Conservation (phyloP, 2,113 vertebrate species). For the Mus pahari region DNA sequence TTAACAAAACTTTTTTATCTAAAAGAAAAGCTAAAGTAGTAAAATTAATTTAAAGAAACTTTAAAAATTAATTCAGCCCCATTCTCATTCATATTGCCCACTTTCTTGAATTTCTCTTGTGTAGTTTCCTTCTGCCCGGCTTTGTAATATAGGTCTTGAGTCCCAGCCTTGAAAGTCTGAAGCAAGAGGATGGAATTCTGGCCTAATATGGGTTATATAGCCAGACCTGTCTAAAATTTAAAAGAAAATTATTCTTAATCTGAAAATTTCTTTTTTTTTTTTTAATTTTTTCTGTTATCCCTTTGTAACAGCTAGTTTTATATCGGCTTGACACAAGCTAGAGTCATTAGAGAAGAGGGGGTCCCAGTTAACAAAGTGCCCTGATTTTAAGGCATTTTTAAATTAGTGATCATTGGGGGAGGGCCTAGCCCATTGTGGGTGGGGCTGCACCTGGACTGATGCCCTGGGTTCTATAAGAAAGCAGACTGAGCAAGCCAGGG, state of each 20-base stretch:
- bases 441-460: not conserved
- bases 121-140: not conserved
- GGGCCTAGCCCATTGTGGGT: not conserved
- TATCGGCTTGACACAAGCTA: not conserved
- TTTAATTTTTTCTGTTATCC: not conserved
- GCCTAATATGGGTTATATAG: not conserved
- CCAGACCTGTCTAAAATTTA: not conserved
- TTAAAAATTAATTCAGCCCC: not conserved
- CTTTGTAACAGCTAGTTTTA: not conserved
- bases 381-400: not conserved
- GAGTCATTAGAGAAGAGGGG: not conserved
- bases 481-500: not conserved
- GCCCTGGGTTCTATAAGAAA: not conserved
- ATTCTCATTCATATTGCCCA: not conserved
- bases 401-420: not conserved
- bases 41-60: conserved; percentile 3
- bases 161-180: not conserved
- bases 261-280: conserved; percentile 17
- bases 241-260: not conserved
- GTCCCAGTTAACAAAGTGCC: not conserved
- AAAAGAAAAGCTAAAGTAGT: not conserved
- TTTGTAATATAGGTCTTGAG: not conserved
- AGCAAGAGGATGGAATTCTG: not conserved
- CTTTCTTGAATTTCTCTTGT: not conserved
- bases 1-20: conserved; percentile 22